Evolutionary conservation across 2,113 vertebrate species (phyloP), one percentile per base, ranked within the genome.

Genomic region (Dasypus novemcinctus): DNA sequence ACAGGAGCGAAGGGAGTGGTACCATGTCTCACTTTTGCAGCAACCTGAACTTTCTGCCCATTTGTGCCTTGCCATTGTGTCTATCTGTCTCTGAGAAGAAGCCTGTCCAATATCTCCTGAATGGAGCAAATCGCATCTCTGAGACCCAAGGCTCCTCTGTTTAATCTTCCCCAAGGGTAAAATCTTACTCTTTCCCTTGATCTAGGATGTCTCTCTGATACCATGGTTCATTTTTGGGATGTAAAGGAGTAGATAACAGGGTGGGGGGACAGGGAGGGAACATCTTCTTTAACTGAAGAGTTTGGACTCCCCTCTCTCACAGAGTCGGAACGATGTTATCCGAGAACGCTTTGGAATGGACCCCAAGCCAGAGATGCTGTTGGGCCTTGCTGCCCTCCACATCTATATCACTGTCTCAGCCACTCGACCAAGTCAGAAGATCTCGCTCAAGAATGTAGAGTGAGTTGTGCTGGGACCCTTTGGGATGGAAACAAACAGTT

Each of bases 241-340:
- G 27, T 46, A 80, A 87, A 5, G 49, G 43, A 88, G 25, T 83
- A 61, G 21, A 36, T 54, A 38, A 57, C 1, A 18, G 66, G 49
- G 6, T 29, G 36, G 36, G 52, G 33, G 33, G 63, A 13, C 21
- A 18, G 72, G 49, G 49, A 74, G 66, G 41, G 12, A 43, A n/a
- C 29, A 23, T 82, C 41, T 92, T 43, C 79, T 75, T 89, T 88
- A 92, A 92, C 76, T 95, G 57, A 95, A 33, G 18, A 38, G 2
- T 96, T 95, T 92, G 94, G 46, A 87, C 57, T 94, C n/a, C 66
- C 61, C 61, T 91, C 68, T 96, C 79, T 12, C 74, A 0, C 98
- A 99, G 99, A 99, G 99, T 98, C 99, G 99, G 94, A 99, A 99
- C 5, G 99, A 99, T 59, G 99, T 99, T 96, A 99, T 99, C 98